Base-by-base conservation (phyloP, 53 echinoderm and acorn worm species). In the Echinarachnius parma region DNA sequence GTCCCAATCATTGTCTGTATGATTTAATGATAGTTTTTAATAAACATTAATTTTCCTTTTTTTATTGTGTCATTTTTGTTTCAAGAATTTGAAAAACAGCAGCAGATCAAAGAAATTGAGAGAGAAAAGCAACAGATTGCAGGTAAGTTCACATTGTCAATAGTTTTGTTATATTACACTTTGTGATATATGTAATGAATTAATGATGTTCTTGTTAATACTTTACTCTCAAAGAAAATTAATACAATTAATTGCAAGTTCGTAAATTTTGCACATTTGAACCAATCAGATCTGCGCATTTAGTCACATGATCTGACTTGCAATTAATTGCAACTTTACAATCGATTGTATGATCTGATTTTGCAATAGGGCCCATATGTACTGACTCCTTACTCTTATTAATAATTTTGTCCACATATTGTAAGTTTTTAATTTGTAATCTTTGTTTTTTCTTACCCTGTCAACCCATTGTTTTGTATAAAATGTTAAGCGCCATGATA, bases 41-140 rank as follows among this genome's bases (percentile, higher is more conserved):
- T 4, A 49, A 4, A 4, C 19, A 57, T 8, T 25, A 5, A 7
- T 57, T 25, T 5, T 57, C 23, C 26, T 21, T 30, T 32, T 0
- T 28, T 69, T 4, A 52, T 9, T 5, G 24, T 29, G 52, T 0
- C 21, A 2, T 44, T 39, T 16, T 9, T 22, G 55, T 62, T 59
- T 5, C 8, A 61, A 90, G 91, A 90, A 54, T 86, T 90, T 61
- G 91, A 90, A 66, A 90, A 82, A 49, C 82, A 75, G 56, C 78
- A 83, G 23, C 86, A 86, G 34, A 50, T 78, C 24, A 49, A 54
- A 36, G 75, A 79, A 28, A 53, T 90, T 34, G 83, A 86, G 24
- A 86, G 83, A 28, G 91, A 90, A 66, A 74, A 86, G 28, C 86
- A 90, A 49, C 86, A 90, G 30, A 68, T 87, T 35, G 29, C 57